Base-by-base conservation (phyloP, 2,888 invertebrate species). In the Schizotus pectinicornis region DNA sequence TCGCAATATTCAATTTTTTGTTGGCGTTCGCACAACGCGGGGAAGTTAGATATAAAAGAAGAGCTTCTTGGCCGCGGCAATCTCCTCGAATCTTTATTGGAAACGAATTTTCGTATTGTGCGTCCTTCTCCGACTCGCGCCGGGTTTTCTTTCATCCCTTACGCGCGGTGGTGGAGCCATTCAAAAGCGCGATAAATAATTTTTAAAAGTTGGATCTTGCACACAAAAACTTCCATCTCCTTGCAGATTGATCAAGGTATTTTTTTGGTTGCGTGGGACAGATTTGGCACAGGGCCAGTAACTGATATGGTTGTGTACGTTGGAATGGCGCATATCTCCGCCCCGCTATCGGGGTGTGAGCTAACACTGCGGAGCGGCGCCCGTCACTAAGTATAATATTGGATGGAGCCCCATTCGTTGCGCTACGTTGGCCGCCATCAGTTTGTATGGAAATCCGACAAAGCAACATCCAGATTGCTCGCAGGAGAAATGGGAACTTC, bases 371-470 rank as follows among this genome's bases (percentile, higher is more conserved):
- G 62, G 62, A 66, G 59, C 69, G 67, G 68, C 67, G 66, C 67
- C 70, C 69, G 69, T 67, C 67, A 70, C 72, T 72, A 72, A 72
- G 71, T 72, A 71, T 68, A 22, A 73, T 74, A 75, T 76, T 74
- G 75, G 75, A 73, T 69, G 70, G 67, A 68, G 66, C 63, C 67
- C 70, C 69, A 75, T 76, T 75, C 74, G 75, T 70, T 68, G 71
- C 69, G 72, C 71, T 71, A 67, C 59, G 74, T 68, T 74, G 65
- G 61, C 56, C 56, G 61, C 61, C 56, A 53, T 57, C 56, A 45
- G 55, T 48, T 50, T 45, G 34, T 42, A 58, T 53, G 45, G 58
- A 58, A 58, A 58, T 58, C 43, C 39, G 53, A 14, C 41, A 48
- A 36, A 38, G 33, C 13, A 35, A 48, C 14, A 37, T 48, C 12